Conservation (phyloP, 2,113 vertebrate species). For the Apus apus region DNA sequence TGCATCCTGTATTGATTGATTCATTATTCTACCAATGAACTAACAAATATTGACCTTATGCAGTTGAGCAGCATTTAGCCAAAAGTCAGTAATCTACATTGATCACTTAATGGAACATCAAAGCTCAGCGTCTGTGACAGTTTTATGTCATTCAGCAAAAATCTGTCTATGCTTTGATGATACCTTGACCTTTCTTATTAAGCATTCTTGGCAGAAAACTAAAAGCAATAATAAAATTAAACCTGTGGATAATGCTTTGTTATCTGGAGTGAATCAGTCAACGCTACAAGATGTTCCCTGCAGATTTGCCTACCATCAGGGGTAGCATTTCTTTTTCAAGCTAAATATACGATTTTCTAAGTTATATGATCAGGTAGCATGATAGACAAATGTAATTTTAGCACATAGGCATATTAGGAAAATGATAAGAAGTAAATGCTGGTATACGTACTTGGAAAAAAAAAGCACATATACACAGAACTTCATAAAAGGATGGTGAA, state of each 20-base stretch:
- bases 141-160: conserved; percentile 90
- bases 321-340: background rate
- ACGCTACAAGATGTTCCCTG: background rate
- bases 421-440: background rate
- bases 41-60: conserved; percentile 95
- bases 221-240: conserved; percentile 76
- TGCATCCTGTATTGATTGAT: conserved; percentile 91
- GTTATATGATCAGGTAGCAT: background rate
- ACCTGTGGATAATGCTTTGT: conserved; percentile 58
- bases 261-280: conserved; percentile 48
- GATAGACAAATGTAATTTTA: background rate
- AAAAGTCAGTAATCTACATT: conserved; percentile 88
- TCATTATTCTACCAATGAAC: conserved; percentile 97
- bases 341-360: background rate
- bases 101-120: conserved; percentile 98
- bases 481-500: background rate
- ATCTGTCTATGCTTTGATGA: conserved; percentile 83
- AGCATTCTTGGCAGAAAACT: conserved; percentile 68
- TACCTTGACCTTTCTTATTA: conserved; percentile 86
- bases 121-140: conserved; percentile 87
- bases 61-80: conserved; percentile 86
- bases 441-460: background rate
- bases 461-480: background rate
- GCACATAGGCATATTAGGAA: background rate
- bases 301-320: background rate